Conservation (phyloP, 2,113 vertebrate species). For the Rhinoderma darwinii region DNA sequence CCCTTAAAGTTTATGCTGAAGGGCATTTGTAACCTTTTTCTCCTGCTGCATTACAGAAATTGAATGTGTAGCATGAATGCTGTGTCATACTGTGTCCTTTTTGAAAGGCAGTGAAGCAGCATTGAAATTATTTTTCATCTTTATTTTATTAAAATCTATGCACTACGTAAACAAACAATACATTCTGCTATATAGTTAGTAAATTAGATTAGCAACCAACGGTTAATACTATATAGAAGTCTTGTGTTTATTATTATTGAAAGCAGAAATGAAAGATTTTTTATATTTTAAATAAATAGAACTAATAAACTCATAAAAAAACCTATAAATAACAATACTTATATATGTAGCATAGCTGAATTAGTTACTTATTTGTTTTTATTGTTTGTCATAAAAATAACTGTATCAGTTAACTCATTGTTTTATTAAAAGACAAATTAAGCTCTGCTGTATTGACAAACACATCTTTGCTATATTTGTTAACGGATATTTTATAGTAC, state of each 20-base stretch:
- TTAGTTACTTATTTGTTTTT: background rate
- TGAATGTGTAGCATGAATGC: conserved; percentile 63
- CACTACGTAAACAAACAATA: background rate
- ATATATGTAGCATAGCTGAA: background rate
- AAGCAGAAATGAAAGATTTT: background rate
- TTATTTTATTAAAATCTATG: conserved; percentile 22
- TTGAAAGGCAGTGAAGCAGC: conserved; percentile 51
- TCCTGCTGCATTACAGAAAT: conserved; percentile 57
- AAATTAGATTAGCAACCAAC: background rate
- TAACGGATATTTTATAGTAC: background rate
- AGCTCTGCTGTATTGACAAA: background rate
- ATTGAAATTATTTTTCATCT: background rate
- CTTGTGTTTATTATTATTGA: background rate
- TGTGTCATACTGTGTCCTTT: conserved; percentile 54
- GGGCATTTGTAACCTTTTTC: conserved; percentile 67
- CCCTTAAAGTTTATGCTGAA: conserved; percentile 63
- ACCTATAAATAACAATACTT: background rate
- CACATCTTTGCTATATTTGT: background rate
- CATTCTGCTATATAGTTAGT: background rate
- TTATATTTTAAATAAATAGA: background rate
- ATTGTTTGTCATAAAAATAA: background rate
- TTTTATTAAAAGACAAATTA: background rate
- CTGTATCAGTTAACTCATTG: background rate
- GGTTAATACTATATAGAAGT: background rate
- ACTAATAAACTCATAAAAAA: background rate